phyloP scores from a whole-genome alignment of 2,113 vertebrate species.

The Scophthalmus maximus region DNA sequence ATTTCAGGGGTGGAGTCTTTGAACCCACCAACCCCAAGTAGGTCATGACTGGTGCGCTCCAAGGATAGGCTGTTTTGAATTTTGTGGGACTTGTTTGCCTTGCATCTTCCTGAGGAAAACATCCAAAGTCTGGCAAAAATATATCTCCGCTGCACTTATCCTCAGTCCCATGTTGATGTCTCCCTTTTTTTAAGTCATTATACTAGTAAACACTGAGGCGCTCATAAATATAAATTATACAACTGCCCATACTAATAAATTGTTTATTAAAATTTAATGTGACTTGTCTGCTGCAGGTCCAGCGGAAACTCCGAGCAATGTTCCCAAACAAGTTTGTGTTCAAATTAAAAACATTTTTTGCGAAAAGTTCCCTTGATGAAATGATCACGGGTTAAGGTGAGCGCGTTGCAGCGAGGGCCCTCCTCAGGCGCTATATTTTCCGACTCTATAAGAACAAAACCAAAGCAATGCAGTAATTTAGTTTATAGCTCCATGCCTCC shows the following conservation, averaged over 20 bases:
- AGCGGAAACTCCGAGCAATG: background rate
- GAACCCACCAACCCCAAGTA: slow-evolving; percentile 74
- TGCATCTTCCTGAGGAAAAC: slow-evolving; percentile 67
- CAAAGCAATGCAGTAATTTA: slow-evolving; percentile 60
- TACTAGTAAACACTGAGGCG: slow-evolving; percentile 63
- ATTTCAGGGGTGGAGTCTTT: slow-evolving; percentile 79
- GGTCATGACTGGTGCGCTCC: slow-evolving; percentile 74
- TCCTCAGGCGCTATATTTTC: slow-evolving; percentile 45
- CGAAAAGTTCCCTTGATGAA: slow-evolving; percentile 4
- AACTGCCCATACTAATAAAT: slow-evolving; percentile 56
- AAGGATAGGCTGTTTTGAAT: slow-evolving; percentile 69
- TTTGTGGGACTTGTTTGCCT: slow-evolving; percentile 67
- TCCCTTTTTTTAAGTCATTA: slow-evolving; percentile 59
- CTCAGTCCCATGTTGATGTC: slow-evolving; percentile 43
- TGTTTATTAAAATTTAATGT: slow-evolving; percentile 55
- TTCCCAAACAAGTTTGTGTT: slow-evolving; percentile 20
- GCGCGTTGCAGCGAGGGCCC: background rate
- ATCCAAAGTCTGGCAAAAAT: slow-evolving; percentile 54
- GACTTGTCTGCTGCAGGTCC: slow-evolving; percentile 42
- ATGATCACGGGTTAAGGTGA: slow-evolving; percentile 40
- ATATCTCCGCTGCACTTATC: slow-evolving; percentile 32
- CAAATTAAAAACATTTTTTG: slow-evolving; percentile 3
- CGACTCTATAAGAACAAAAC: slow-evolving; percentile 63
- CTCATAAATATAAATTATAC: slow-evolving; percentile 65
- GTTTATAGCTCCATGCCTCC: slow-evolving; percentile 60